These are phyloP conservation scores for Atrina japonica DNA, from an alignment of 2,888 invertebrate genomes.

Conservation along the genomic window DNA sequence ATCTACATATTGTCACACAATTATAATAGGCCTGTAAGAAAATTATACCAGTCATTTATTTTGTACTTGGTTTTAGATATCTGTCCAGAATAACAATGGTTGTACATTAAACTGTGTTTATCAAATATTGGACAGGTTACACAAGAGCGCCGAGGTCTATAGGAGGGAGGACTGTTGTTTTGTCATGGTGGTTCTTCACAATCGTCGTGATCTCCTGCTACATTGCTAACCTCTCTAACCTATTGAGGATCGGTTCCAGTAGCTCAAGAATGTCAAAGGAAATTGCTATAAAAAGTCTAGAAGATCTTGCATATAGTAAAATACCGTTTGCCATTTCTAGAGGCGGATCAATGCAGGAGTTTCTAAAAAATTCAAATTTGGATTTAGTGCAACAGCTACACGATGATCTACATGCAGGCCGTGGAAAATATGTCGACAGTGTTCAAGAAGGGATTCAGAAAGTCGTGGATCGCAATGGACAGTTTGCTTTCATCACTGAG, in stretches of 20 bases:
- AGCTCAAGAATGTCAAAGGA: constrained; percentile 29
- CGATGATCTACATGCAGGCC: constrained; percentile 11
- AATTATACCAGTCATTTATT: too few species aligned
- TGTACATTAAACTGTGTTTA: too few species aligned
- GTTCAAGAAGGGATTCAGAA: constrained; percentile 53
- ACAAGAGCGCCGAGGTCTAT: constrained; percentile 66
- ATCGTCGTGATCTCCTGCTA: constrained; percentile 66
- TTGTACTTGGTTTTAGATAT: too few species aligned
- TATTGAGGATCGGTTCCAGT: constrained; percentile 55
- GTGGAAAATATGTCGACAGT: constrained; percentile 21
- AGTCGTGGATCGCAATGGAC: constrained; percentile 47
- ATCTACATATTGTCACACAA: too few species aligned
- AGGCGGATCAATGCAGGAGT: constrained; percentile 55
- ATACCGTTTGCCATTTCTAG: constrained; percentile 56
- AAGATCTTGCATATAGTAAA: constrained; percentile 60
- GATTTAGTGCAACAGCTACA: constrained; percentile 36
- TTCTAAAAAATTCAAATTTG: constrained; percentile 50
- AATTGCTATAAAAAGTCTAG: constrained; percentile 49
- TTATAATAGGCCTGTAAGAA: too few species aligned
- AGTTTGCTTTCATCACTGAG: constrained; percentile 70
- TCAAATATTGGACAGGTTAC: constrained; percentile 54
- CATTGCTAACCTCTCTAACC: constrained; percentile 68
- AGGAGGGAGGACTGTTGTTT: constrained; percentile 65
- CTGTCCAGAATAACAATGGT: too few species aligned
- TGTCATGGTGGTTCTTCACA: constrained; percentile 72